Evolutionary conservation across 1,140 invertebrate genomes (phyloP), one percentile per base, ranked within the genome.

Genomic region (Proctacanthus coquilletti): DNA sequence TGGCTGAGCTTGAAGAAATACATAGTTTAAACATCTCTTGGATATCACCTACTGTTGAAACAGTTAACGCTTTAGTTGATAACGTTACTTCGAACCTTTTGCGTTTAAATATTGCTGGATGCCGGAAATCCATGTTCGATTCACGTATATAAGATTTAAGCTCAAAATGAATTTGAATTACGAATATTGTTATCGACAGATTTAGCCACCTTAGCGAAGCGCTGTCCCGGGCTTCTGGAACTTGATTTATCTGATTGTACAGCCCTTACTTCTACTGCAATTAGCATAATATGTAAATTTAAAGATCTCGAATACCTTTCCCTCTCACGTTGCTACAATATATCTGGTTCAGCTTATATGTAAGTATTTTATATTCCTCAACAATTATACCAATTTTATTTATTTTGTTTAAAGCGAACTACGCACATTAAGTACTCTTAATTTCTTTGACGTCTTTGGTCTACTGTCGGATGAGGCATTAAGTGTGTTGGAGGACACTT

Each of bases 181-280:
- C 9, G 18, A 38, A 20, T 31, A 5, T 21, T 20, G n/a, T n/a
- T n/a, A n/a, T n/a, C n/a, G n/a, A n/a, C 56, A 86, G 84, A 81
- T 68, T 63, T 91, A 11, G 49, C 56, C 10, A 57, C 68, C 23
- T 61, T 89, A 31, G 70, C 74, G 1, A 59, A 57, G 19, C 66
- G 72, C 8, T 87, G 83, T 55, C 70, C 76, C 0, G 60, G 72
- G 27, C 60, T 93, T n/a, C 56, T 77, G 21, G 84, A 89, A 60
- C 62, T 93, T 30, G 86, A 92, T 63, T 52, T 91, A 31, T 89
- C 84, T 38, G 88, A 93, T 60, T 82, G 81, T 43, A 74, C 77
- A n/a, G 60, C 68, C 15, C 53, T 92, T 1, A 77, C 79, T 1
- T 66, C 68, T 5, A 51, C 58, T 14, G 60, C 70, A 17, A 61